These are phyloP conservation scores for Heterotilapia buettikoferi DNA, from an alignment of 2,113 vertebrate species.

Conservation along the genomic window DNA sequence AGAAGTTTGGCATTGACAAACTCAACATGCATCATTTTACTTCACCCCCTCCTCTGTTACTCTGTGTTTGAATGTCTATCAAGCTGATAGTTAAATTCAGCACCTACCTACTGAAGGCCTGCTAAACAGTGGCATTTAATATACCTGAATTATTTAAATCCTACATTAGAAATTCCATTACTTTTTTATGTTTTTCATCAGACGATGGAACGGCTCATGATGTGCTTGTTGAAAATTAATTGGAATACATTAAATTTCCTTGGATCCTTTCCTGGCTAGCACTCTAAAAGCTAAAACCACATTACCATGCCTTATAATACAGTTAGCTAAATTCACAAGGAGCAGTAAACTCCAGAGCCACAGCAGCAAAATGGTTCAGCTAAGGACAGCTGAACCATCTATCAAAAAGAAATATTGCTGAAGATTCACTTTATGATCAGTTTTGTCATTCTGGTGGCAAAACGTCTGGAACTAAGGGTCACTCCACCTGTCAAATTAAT, in stretches of 20 bases:
- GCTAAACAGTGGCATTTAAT: neutral
- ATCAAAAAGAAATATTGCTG: neutral
- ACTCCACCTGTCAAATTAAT: neutral
- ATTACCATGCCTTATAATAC: neutral
- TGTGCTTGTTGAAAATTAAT: neutral
- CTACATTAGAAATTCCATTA: neutral
- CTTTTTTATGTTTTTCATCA: neutral
- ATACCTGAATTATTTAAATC: neutral
- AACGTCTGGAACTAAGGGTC: neutral
- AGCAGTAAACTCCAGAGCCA: neutral
- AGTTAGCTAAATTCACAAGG: neutral
- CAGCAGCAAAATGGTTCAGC: neutral
- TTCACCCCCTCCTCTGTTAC: neutral
- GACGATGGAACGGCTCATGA: neutral
- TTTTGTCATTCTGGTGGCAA: neutral
- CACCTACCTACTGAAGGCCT: neutral
- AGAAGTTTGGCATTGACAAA: neutral
- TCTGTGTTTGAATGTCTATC: neutral
- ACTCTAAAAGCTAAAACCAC: neutral
- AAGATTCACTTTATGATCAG: neutral
- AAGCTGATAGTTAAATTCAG: neutral
- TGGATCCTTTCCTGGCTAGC: neutral
- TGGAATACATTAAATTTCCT: neutral
- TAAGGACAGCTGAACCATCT: neutral
- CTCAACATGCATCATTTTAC: neutral